Conservation (phyloP, 2,888 invertebrate species). For the Rotaria socialis region DNA sequence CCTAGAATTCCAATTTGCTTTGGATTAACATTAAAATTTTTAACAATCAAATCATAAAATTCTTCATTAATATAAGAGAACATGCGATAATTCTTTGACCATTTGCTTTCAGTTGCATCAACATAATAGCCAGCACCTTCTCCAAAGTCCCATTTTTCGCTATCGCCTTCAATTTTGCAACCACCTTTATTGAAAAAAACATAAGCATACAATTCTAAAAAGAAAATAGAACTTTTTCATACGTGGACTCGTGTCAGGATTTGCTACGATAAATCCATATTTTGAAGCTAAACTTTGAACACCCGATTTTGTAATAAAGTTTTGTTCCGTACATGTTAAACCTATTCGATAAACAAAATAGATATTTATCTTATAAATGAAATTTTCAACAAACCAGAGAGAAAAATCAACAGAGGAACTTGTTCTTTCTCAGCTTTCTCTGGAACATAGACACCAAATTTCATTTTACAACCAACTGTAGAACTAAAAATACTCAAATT, state of each 20-base stretch:
- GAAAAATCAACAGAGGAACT: slow-evolving; percentile 79
- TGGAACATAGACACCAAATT: slow-evolving; percentile 83
- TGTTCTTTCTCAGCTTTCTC: slow-evolving; percentile 65
- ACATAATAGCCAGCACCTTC: slow-evolving; percentile 90
- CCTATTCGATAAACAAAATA: slow-evolving; percentile 58
- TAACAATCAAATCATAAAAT: slow-evolving; percentile 41
- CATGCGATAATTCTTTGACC: slow-evolving; percentile 89
- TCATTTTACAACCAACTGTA: slow-evolving; percentile 79
- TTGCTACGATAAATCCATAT: slow-evolving; percentile 78
- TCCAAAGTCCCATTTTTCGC: slow-evolving; percentile 88
- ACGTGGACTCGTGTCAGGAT: slow-evolving; percentile 89
- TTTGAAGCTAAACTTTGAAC: slow-evolving; percentile 83
- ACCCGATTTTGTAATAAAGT: slow-evolving; percentile 91
- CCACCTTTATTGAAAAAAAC: slow-evolving; percentile 64
- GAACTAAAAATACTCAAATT: slow-evolving; percentile 60
- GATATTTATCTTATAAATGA: slow-evolving; percentile 44
- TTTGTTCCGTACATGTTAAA: slow-evolving; percentile 85
- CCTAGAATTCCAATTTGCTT: slow-evolving; percentile 14
- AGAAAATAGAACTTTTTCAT: slow-evolving; percentile 47
- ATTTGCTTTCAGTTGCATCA: slow-evolving; percentile 82
- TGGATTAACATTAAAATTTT: slow-evolving; percentile 41
- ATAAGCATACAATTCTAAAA: background rate
- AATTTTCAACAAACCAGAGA: slow-evolving; percentile 64
- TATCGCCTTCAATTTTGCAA: slow-evolving; percentile 80
- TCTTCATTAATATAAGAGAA: slow-evolving; percentile 78